phyloP scores from a whole-genome alignment of 2,113 vertebrate genomes.

The Chitala chitala region DNA sequence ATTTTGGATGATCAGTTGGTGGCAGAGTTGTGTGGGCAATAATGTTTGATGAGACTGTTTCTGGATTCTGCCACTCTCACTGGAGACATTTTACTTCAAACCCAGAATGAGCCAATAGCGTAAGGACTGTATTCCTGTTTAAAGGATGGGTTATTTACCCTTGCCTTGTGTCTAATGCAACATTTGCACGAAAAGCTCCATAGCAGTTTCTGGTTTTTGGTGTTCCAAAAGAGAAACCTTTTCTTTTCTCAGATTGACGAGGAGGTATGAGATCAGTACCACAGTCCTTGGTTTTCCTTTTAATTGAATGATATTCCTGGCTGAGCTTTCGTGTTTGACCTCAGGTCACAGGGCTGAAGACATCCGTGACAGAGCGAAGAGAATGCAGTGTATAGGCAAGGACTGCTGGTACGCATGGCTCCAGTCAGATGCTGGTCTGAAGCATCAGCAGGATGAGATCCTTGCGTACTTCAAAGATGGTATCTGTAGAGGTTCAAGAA shows the following conservation, averaged over 20 bases:
- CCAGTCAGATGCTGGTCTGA: background rate
- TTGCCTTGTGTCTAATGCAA: background rate
- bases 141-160: background rate
- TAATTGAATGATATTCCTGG: constrained; percentile 13
- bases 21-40: constrained; percentile 22
- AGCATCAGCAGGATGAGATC: background rate
- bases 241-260: background rate
- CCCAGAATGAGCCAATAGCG: constrained; percentile 4
- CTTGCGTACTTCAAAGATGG: background rate
- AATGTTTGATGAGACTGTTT: constrained; percentile 20
- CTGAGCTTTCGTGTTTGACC: constrained; percentile 13
- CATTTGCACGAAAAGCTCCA: background rate
- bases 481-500: background rate
- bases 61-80: background rate
- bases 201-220: background rate
- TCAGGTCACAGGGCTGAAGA: constrained; percentile 25
- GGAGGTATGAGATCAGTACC: background rate
- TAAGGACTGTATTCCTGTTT: background rate
- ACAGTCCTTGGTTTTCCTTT: constrained; percentile 20
- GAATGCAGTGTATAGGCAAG: background rate
- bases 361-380: constrained; percentile 12
- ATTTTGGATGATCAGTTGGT: constrained; percentile 19
- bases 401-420: background rate
- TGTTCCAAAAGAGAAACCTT: background rate
- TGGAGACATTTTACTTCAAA: constrained; percentile 1